phyloP scores from a whole-genome alignment of 35 echinoderm and acorn worm species.

The Apostichopus californicus region DNA sequence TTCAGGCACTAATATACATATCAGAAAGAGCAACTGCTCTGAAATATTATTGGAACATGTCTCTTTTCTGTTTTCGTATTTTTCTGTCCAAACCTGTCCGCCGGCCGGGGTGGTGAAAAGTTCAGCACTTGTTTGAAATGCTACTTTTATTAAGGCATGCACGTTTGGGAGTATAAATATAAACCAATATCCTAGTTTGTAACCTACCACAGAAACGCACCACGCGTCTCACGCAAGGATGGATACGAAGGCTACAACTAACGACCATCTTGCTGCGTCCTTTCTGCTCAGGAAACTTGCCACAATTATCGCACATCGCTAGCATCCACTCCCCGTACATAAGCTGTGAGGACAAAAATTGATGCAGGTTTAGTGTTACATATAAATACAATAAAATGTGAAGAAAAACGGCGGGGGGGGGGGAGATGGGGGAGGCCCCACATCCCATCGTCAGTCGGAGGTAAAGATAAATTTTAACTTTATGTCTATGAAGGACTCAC shows the following conservation, averaged over 20 bases:
- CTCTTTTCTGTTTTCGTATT: too few species aligned
- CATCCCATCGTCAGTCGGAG: neutral
- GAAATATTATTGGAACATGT: too few species aligned
- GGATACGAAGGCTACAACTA: conserved; percentile 61
- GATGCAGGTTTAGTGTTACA: neutral
- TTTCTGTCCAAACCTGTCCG: too few species aligned
- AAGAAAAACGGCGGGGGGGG: neutral
- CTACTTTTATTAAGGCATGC: too few species aligned
- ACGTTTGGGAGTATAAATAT: too few species aligned
- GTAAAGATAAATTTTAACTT: too few species aligned
- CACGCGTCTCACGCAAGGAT: conserved; percentile 60
- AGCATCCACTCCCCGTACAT: conserved; percentile 68
- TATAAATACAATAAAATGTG: neutral
- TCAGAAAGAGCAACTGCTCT: too few species aligned
- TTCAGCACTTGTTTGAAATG: too few species aligned
- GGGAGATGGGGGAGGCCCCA: too few species aligned
- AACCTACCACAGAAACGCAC: conserved; percentile 64
- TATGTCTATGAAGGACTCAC: too few species aligned
- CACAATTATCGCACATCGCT: conserved; percentile 54
- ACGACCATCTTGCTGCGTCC: conserved; percentile 63
- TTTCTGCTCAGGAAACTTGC: conserved; percentile 29
- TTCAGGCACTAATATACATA: too few species aligned
- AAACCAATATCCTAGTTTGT: neutral
- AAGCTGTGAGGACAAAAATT: conserved; percentile 23
- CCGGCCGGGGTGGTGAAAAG: too few species aligned